Conservation (phyloP, 2,113 vertebrate genomes). For the Xiphorhynchus elegans region DNA sequence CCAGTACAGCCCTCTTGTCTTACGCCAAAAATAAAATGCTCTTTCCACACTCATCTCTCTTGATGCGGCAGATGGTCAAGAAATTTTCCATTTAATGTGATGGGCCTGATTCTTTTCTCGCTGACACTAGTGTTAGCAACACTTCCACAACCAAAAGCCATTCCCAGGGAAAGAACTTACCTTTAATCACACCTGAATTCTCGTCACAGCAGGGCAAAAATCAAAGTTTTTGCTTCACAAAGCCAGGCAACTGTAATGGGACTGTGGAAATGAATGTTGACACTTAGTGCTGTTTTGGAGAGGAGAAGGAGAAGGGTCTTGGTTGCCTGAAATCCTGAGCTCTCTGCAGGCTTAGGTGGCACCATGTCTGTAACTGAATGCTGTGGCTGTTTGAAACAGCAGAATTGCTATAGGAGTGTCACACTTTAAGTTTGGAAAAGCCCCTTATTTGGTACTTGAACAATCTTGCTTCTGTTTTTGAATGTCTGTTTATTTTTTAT, state of each 20-base stretch:
- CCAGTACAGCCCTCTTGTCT: neutral
- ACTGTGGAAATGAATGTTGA: conserved; percentile 37
- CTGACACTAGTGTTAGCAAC: neutral
- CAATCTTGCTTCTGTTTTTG: conserved; percentile 53
- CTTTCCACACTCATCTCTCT: neutral
- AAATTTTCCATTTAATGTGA: conserved; percentile 31
- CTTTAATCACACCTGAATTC: neutral
- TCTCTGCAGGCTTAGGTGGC: neutral
- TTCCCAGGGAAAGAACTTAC: neutral
- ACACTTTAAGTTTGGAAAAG: conserved; percentile 50
- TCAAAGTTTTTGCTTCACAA: neutral
- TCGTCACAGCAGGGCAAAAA: neutral
- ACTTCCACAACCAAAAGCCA: neutral
- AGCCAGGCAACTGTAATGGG: conserved; percentile 6
- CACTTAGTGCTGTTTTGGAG: neutral
- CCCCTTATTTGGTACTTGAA: conserved; percentile 77
- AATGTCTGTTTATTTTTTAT: conserved; percentile 62
- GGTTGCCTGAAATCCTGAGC: neutral
- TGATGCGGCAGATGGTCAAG: neutral
- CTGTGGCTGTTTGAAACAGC: conserved; percentile 34
- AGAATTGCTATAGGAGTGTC: conserved; percentile 17
- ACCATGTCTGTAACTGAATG: neutral
- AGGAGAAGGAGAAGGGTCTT: neutral
- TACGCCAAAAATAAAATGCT: conserved; percentile 31
- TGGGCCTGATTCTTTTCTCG: conserved; percentile 26